These are phyloP conservation scores for Atlantisia rogersi DNA, from an alignment of 2,113 vertebrate genomes.

Conservation along the genomic window DNA sequence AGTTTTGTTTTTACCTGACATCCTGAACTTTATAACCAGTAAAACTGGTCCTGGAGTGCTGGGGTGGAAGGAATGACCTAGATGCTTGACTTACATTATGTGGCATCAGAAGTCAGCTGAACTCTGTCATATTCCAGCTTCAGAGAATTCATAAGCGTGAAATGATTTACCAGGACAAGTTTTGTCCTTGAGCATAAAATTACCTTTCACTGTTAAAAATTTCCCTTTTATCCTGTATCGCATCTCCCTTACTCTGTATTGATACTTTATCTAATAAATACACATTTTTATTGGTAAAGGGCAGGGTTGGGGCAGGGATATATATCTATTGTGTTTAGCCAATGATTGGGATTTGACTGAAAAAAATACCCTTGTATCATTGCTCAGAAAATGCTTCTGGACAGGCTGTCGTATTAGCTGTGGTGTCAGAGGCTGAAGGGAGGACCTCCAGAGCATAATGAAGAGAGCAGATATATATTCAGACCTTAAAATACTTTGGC, in stretches of 20 bases:
- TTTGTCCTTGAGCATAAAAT: not conserved
- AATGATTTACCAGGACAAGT: not conserved
- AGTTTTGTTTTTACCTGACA: not conserved
- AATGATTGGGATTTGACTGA: not conserved
- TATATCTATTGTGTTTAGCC: not conserved
- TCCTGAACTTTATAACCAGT: not conserved
- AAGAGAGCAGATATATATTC: not conserved
- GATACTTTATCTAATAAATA: not conserved
- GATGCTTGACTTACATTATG: not conserved
- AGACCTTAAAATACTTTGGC: not conserved
- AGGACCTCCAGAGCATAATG: not conserved
- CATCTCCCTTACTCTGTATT: not conserved
- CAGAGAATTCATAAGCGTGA: not conserved
- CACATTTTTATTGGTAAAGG: not conserved
- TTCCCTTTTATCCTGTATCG: not conserved
- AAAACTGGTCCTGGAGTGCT: not conserved
- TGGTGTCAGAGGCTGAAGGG: not conserved
- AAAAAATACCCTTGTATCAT: not conserved
- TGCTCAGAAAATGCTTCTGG: not conserved
- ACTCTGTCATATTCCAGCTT: not conserved
- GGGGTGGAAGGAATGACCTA: not conserved
- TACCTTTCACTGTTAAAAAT: not conserved
- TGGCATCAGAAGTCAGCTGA: not conserved
- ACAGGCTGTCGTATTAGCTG: not conserved
- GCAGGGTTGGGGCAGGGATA: not conserved